These are phyloP conservation scores for Adoxophyes honmai DNA, from an alignment of 1,140 invertebrate genomes.

Conservation along the genomic window DNA sequence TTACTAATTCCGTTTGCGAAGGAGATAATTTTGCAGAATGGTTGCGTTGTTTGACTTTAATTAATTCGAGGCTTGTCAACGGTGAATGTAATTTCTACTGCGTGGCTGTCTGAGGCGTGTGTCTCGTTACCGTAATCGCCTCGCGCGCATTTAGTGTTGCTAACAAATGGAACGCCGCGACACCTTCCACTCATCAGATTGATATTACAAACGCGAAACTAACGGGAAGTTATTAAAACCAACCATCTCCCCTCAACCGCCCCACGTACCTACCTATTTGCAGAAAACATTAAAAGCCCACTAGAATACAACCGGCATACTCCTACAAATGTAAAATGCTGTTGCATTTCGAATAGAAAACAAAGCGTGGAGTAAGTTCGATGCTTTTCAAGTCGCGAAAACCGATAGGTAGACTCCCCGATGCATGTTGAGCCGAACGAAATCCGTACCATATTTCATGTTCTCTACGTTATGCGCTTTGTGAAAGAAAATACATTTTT, in stretches of 20 bases:
- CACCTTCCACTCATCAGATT: constrained; percentile 13
- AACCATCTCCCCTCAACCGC: not conserved
- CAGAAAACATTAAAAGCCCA: constrained; percentile 17
- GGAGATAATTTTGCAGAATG: constrained; percentile 71
- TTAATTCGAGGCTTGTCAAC: constrained; percentile 74
- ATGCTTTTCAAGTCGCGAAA: constrained; percentile 56
- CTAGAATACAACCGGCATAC: not conserved
- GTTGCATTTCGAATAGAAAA: constrained; percentile 41
- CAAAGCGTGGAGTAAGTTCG: constrained; percentile 54
- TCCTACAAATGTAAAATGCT: constrained; percentile 29
- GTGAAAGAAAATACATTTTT: constrained; percentile 74
- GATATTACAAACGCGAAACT: not conserved
- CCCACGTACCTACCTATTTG: constrained; percentile 16
- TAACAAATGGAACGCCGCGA: constrained; percentile 23
- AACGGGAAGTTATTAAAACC: too few species aligned
- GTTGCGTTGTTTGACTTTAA: constrained; percentile 73
- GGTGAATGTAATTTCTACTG: constrained; percentile 60
- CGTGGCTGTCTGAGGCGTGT: constrained; percentile 62
- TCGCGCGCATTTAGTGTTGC: constrained; percentile 53
- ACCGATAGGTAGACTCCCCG: constrained; percentile 59
- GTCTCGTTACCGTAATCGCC: constrained; percentile 63
- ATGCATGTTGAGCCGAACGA: constrained; percentile 61
- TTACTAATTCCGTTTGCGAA: constrained; percentile 69
- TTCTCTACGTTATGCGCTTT: constrained; percentile 69
- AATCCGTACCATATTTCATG: constrained; percentile 73